These are phyloP conservation scores for Steinernema hermaphroditum DNA, from an alignment of 2,888 invertebrate species.

Conservation along the genomic window DNA sequence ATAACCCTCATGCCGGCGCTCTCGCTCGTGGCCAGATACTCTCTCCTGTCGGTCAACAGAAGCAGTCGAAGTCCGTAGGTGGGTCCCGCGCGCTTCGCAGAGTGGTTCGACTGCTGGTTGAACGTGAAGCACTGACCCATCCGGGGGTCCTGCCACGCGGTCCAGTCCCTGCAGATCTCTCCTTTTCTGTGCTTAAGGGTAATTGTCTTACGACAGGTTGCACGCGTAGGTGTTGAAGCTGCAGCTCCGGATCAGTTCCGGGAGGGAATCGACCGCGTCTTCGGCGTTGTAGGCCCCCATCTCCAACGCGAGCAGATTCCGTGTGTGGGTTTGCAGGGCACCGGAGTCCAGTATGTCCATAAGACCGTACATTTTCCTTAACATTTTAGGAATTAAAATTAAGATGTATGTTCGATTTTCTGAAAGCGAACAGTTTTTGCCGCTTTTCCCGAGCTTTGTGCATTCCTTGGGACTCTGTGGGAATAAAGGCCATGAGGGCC, in stretches of 20 bases:
- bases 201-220: neutral
- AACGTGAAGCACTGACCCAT: slow-evolving; percentile 45
- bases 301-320: slow-evolving; percentile 38
- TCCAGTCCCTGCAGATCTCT: slow-evolving; percentile 41
- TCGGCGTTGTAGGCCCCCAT: slow-evolving; percentile 17
- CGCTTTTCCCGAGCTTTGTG: too few species aligned
- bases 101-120: slow-evolving; percentile 35
- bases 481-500: too few species aligned
- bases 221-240: slow-evolving; percentile 44
- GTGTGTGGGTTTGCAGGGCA: slow-evolving; percentile 40
- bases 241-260: slow-evolving; percentile 38
- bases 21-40: slow-evolving; percentile 62
- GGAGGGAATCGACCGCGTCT: neutral
- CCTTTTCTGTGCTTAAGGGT: too few species aligned
- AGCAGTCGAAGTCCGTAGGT: slow-evolving; percentile 56
- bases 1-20: slow-evolving; percentile 65
- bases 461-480: too few species aligned
- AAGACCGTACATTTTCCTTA: slow-evolving; percentile 13
- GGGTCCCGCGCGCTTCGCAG: slow-evolving; percentile 41
- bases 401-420: too few species aligned
- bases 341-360: slow-evolving; percentile 36
- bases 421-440: too few species aligned
- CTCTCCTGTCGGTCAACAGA: slow-evolving; percentile 63
- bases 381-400: too few species aligned
- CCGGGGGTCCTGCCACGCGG: slow-evolving; percentile 33